Evolutionary conservation across 2,797 vertebrate genomes (phyloP), one percentile per base, ranked within the genome.

Genomic region (Phataginus tetradactyla): DNA sequence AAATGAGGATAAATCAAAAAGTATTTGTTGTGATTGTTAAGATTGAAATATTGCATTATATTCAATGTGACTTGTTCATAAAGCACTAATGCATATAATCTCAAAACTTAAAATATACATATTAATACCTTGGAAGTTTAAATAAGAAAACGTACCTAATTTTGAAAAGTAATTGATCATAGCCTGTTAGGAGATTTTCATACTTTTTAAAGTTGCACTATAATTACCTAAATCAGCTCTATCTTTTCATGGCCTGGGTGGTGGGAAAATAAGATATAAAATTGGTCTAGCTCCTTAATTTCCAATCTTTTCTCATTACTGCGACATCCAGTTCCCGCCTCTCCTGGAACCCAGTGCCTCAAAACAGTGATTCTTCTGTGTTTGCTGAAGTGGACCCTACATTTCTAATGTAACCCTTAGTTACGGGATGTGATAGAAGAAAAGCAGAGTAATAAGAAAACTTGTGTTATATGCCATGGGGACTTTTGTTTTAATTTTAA

Each of bases 101-200:
- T 88, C 32, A 61, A 88, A 83, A 39, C 13, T 18, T 53, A 91
- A 84, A 84, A 69, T n/a, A 74, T 77, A 18, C 69, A 61, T 68
- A 72, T 25, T 9, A 88, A 57, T 72, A 68, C 27, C 14, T 80
- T 86, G 7, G 42, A 87, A 86, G n/a, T 80, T 77, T 55, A 85
- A 61, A 23, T 49, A 68, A n/a, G 57, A 88, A 87, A 57, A 91
- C 49, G 27, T 85, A 59, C 3, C 7, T 49, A 85, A 32, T 39
- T 92, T 88, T 89, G 34, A 85, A 92, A 97, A 93, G 3, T 20
- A 59, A 37, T 51, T 87, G 57, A 51, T 21, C 12, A 37, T 42
- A 72, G 37, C 6, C 53, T 45, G 89, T 80, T 51, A 94, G 45
- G 66, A 88, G 29, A 69, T 17, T 74, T 93, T 95, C n/a, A 59